Evolutionary conservation across 2,113 vertebrate species (phyloP).

Genomic region (Elgaria multicarinata): DNA sequence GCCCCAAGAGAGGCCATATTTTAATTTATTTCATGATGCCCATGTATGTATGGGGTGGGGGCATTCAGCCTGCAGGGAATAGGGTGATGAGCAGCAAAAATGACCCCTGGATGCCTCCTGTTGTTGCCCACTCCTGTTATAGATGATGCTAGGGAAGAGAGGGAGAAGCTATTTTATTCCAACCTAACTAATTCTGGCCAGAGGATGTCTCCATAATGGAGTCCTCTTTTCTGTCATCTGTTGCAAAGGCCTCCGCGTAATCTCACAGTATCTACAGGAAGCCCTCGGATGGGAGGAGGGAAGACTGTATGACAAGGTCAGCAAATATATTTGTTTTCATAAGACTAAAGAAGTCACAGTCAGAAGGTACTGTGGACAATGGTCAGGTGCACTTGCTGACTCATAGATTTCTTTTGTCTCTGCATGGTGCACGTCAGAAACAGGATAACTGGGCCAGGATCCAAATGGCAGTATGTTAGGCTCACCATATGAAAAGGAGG

Average conservation of each 20-base stretch:
- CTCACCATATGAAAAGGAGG: too few species aligned
- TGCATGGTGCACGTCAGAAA: background rate
- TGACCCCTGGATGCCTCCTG: too few species aligned
- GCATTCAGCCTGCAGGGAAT: too few species aligned
- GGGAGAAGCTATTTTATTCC: background rate
- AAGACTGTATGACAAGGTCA: background rate
- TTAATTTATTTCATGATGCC: too few species aligned
- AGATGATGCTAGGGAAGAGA: background rate
- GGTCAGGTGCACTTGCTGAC: background rate
- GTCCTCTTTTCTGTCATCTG: background rate
- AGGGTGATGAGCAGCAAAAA: too few species aligned
- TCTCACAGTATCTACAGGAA: background rate
- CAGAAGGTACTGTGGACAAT: background rate
- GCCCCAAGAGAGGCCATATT: background rate
- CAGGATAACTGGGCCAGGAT: background rate
- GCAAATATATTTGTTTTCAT: background rate
- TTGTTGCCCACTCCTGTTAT: too few species aligned
- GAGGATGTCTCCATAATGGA: background rate
- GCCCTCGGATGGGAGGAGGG: background rate
- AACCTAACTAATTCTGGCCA: background rate
- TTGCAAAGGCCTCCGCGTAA: background rate
- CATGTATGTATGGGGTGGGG: too few species aligned
- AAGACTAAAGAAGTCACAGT: background rate
- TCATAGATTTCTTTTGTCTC: background rate
- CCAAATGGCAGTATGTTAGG: background rate